Conservation (phyloP, 2,888 invertebrate species). For the Agrotis segetum region DNA sequence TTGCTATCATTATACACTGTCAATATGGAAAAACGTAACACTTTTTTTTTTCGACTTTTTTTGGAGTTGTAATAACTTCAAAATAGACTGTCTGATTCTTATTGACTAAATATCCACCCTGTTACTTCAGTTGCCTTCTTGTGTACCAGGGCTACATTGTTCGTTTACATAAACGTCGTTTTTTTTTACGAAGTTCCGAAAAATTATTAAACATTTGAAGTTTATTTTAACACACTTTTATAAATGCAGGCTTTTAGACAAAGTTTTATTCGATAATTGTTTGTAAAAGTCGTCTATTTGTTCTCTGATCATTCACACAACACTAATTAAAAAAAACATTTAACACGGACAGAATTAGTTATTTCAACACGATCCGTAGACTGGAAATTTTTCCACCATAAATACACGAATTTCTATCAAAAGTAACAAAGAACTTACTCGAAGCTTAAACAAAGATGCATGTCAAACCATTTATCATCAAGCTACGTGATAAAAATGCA, state of each 20-base stretch:
- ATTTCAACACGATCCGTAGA: too few species aligned
- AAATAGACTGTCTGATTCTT: too few species aligned
- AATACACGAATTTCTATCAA: neutral
- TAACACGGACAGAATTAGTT: too few species aligned
- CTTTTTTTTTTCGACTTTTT: too few species aligned
- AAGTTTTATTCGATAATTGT: neutral
- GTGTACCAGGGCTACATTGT: too few species aligned
- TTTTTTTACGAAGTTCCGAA: too few species aligned
- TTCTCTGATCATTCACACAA: neutral
- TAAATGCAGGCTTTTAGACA: neutral
- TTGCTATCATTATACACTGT: neutral
- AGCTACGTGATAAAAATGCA: constrained; percentile 22
- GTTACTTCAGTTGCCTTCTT: too few species aligned
- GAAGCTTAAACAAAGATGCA: neutral
- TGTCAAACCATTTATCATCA: neutral
- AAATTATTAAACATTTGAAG: too few species aligned
- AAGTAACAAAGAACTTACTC: constrained; percentile 2
- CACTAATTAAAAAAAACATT: neutral
- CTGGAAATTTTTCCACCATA: too few species aligned
- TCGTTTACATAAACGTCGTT: too few species aligned
- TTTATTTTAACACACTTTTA: neutral
- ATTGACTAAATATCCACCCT: too few species aligned
- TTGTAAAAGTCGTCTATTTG: neutral
- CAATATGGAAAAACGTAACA: neutral
- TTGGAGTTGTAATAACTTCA: too few species aligned